These are phyloP conservation scores for Drosophila ficusphila DNA, from an alignment of 1,140 invertebrate species.

Conservation along the genomic window DNA sequence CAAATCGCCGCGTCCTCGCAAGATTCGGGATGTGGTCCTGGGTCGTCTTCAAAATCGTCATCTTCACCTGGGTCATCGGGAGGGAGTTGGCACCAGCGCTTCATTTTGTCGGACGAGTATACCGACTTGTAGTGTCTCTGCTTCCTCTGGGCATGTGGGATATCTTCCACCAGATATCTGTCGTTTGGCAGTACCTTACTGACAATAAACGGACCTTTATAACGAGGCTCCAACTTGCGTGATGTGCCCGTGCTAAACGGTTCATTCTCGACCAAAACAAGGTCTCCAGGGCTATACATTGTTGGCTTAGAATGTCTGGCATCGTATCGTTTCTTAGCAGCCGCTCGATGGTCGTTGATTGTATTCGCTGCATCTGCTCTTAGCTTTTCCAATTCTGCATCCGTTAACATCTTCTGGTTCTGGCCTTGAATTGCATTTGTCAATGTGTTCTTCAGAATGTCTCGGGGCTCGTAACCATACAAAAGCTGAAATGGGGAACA, in stretches of 20 bases:
- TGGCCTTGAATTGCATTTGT: background rate
- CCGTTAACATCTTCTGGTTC: background rate
- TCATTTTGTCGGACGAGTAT: too few relatives aligned
- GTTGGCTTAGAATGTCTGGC: conserved; percentile 2
- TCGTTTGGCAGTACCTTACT: too few relatives aligned
- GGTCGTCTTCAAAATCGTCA: too few relatives aligned
- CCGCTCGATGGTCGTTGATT: background rate
- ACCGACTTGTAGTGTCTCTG: too few relatives aligned
- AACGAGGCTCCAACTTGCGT: conserved; percentile 15
- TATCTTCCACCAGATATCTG: too few relatives aligned
- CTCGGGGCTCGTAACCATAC: background rate
- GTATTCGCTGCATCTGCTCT: too few relatives aligned
- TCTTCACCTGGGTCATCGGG: too few relatives aligned
- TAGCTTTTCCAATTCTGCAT: too few relatives aligned
- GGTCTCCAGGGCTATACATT: conserved; percentile 1
- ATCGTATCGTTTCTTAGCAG: conserved; percentile 26
- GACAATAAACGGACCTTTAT: conserved; percentile 5
- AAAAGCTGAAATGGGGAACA: background rate
- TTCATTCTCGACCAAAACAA: conserved; percentile 17
- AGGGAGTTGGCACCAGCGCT: too few relatives aligned
- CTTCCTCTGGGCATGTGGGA: too few relatives aligned
- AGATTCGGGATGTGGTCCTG: too few relatives aligned
- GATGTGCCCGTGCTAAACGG: conserved; percentile 12
- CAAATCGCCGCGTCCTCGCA: too few relatives aligned
- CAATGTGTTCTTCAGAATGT: background rate